These are phyloP conservation scores for Eurystomus gularis DNA, from an alignment of 2,113 vertebrate species.

Conservation along the genomic window DNA sequence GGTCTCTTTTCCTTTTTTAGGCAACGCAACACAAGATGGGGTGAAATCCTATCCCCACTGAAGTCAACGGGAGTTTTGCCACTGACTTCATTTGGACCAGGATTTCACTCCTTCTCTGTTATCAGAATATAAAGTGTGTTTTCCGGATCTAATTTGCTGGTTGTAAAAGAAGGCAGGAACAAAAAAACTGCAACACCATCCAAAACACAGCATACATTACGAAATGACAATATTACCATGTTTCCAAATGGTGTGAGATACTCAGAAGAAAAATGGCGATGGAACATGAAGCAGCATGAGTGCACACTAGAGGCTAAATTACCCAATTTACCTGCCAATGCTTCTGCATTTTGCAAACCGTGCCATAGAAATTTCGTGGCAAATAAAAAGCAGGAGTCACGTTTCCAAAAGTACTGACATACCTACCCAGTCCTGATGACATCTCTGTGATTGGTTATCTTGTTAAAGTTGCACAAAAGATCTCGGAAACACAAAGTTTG, in stretches of 20 bases:
- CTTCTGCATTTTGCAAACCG: not conserved
- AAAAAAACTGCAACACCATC: not conserved
- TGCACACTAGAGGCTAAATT: not conserved
- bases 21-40: constrained; percentile 23
- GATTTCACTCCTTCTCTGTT: not conserved
- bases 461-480: not conserved
- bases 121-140: constrained; percentile 22
- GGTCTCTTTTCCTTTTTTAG: constrained; percentile 62
- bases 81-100: constrained; percentile 52
- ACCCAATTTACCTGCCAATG: not conserved
- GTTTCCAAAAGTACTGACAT: not conserved
- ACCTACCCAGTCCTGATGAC: not conserved
- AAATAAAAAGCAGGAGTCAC: not conserved
- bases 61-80: constrained; percentile 43
- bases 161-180: constrained; percentile 3
- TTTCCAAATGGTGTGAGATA: not conserved
- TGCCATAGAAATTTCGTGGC: not conserved
- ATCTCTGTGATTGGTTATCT: not conserved
- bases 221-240: not conserved
- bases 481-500: not conserved
- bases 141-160: constrained; percentile 19
- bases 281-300: not conserved
- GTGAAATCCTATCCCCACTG: constrained; percentile 53
- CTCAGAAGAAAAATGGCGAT: not conserved
- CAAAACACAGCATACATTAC: not conserved